Evolutionary conservation across 2,113 vertebrate genomes (phyloP), one percentile per base, ranked within the genome.

Genomic region (Bucco capensis): DNA sequence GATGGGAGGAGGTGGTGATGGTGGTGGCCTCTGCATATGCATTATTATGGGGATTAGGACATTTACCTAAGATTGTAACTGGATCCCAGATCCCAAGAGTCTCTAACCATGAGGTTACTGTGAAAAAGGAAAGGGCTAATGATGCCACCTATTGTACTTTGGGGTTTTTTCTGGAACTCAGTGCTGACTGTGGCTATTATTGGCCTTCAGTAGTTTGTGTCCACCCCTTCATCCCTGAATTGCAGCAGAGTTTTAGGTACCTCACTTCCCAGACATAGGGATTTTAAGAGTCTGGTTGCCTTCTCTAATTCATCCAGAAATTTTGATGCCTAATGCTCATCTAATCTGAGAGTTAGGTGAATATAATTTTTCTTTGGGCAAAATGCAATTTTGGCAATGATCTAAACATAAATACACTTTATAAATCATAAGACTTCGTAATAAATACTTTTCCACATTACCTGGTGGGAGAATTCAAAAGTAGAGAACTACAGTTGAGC

Each of bases 111-210:
- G 23, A 82, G 8, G 9, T n/a, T 54, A 18, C 28, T 14, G 3
- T 74, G 27, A 46, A 70, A 87, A 91, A 62, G 5, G 7, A 19
- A 80, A 65, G 65, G 35, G 38, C 8, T 61, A 12, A 19, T 70
- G 37, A 50, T 40, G 35, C 19, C 7, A 62, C 4, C 19, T 53
- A 12, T 6, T 27, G 6, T 40, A 13, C 4, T 76, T 75, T 31
- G n/a, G 17, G 10, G 56, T 62, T 60, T 58, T 73, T 61, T 62
- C n/a, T 73, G 28, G 37, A 83, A 75, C 6, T 65, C 33, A 25
- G 8, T 46, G 28, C 33, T 75, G 61, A 66, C 5, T 0, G 0
- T 19, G 15, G 8, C 12, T 0, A 22, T 84, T 81, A 14, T 49
- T 16, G 19, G 23, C 9, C 25, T 71, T 91, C 23, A 19, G 14